Base-by-base conservation (phyloP, 64 coral and sea anemone genomes). In the Anthopleura sola region DNA sequence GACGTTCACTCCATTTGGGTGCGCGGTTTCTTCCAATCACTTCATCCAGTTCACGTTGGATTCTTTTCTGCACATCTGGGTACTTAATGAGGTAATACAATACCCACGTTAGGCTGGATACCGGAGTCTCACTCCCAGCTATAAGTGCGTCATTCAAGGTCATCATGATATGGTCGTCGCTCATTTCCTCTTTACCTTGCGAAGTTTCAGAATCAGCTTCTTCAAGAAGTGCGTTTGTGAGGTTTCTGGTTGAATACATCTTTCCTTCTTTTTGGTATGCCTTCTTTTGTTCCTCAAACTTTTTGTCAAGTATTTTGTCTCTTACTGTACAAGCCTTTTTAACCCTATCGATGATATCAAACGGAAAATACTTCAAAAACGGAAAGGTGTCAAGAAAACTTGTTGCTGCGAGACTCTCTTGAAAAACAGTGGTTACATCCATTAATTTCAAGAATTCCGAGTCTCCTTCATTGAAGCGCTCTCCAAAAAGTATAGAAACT, bases 351-450 rank as follows among this genome's bases (percentile, higher is more conserved):
- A 94, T 86, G 1, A 86, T 64, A 24, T 68, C 77, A 46, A 90
- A 80, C 15, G 93, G 85, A 20, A 94, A 37, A 37, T 87, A 84
- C 14, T 82, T 50, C 11, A 94, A 32, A 38, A 94, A 10, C 14
- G 93, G 93, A 32, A 90, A 90, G 17, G 85, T 51, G 19, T 94
- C 92, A 2, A 94, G 53, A 37, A 90, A 83, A 44, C 68, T 94
- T 56, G 87, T 81, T 3, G 92, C 92, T 5, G 62, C 88, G 4
- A 93, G 64, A 23, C 84, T 51, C 44, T 58, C 49, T 18, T 21
- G 75, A 19, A 93, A 90, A 55, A 84, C 85, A 3, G 85, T 29
- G 6, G 90, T 44, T 1, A 80, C 78, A 15, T 93, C 58, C 50
- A 81, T 82, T 17, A 93, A 26, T 18, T 46, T n/a, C 78, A 24